Evolutionary conservation across 1,140 invertebrate genomes (phyloP), one percentile per base, ranked within the genome.

Genomic region (Grapholita molesta): DNA sequence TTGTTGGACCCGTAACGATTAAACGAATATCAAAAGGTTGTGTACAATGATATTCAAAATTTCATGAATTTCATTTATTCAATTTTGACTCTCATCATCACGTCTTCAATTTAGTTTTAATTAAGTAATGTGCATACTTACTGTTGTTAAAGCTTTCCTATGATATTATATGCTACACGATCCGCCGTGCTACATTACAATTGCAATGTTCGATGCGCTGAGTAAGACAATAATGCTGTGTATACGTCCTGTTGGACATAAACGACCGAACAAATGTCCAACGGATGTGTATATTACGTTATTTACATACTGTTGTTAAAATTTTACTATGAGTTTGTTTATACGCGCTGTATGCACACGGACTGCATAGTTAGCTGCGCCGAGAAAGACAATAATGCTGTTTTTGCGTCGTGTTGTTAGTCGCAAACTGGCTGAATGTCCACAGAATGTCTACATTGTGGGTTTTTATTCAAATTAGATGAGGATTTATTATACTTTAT

Each of bases 391-490:
- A 74, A 77, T 74, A 73, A 74, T 66, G 69, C 70, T 70, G 67
- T 71, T 77, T 70, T 72, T 77, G 69, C 42, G 70, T 55, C 21
- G 48, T 70, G 55, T 52, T 72, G 69, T 67, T 68, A 69, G 35
- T 52, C 61, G 70, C 67, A 71, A 73, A 73, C 71, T 67, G 38
- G 42, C 65, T 74, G 70, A 70, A 73, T 42, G 52, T 72, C 57
- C 33, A 38, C 78, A 81, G 77, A 73, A 83, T 78, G 76, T 73
- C 67, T 79, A 77, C 70, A 74, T 30, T 71, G 42, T 48, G n/a
- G n/a, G 1, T 8, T 21, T 48, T 48, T 48, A 48, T 48, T 18
- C 8, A 48, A 48, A 48, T 48, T 48, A 2, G 42, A 48, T 48
- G 42, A 38, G 42, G 8, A 48, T 21, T 48, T 48, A 48, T 48